phyloP scores from a whole-genome alignment of 2,888 invertebrate species.

The Hirtodrosophila trivittata region DNA sequence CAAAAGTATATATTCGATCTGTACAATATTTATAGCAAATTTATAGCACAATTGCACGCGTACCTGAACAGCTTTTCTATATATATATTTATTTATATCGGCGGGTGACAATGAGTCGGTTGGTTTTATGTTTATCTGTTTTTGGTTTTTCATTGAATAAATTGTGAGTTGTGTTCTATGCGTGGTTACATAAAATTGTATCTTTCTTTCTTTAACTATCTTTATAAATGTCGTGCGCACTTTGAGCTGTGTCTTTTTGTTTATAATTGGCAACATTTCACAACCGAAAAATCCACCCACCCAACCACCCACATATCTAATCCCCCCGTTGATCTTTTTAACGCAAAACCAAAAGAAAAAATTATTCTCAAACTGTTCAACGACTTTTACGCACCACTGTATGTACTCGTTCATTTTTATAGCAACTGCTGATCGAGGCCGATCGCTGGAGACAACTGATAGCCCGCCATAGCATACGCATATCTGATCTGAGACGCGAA shows the following conservation, averaged over 20 bases:
- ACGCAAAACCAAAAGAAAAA: constrained; percentile 65
- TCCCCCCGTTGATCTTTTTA: constrained; percentile 57
- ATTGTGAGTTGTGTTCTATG: constrained; percentile 54
- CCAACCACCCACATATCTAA: constrained; percentile 33
- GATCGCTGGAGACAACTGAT: constrained; percentile 82
- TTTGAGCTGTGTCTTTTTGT: constrained; percentile 48
- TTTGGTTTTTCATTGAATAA: constrained; percentile 48
- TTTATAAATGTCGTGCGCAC: constrained; percentile 53
- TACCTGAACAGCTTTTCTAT: constrained; percentile 21
- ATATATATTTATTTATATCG: no score
- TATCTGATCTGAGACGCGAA: constrained; percentile 75
- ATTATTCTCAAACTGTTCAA: constrained; percentile 33
- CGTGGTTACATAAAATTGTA: constrained; percentile 13
- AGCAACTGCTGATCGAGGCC: constrained; percentile 80
- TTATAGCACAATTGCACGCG: constrained; percentile 43
- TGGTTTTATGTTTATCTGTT: constrained; percentile 29
- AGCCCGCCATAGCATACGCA: constrained; percentile 78
- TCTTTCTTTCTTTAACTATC: constrained; percentile 17
- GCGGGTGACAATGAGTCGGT: constrained; percentile 25
- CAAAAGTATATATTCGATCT: constrained; percentile 4
- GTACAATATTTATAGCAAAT: constrained; percentile 25
- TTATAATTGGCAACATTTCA: constrained; percentile 52
- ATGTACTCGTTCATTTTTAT: constrained; percentile 63
- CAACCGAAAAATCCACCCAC: constrained; percentile 23
- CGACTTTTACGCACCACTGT: constrained; percentile 70